Base-by-base conservation (phyloP, 2,797 vertebrate genomes). In the Phataginus tricuspis region DNA sequence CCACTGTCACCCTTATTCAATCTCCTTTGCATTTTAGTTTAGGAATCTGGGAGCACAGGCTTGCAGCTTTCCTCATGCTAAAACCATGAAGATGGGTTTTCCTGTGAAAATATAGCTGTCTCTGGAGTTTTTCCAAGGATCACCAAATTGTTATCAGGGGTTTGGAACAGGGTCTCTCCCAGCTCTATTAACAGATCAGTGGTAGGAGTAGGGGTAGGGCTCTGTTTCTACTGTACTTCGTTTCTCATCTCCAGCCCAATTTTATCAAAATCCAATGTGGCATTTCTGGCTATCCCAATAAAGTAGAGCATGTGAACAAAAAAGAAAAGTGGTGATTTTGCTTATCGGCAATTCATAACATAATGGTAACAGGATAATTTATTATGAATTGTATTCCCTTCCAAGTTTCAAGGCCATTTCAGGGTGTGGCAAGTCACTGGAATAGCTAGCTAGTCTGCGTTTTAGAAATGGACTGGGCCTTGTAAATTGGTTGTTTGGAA, bases 141-240 rank as follows among this genome's bases (percentile, higher is more conserved):
- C 19, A 27, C 18, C n/a, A 66, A 55, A 25, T 61, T 85, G 19
- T 53, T 0, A 27, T 25, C 12, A 59, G 19, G 45, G 14, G 5
- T 1, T 25, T 49, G 4, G 14, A 72, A 79, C 2, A 39, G 12
- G 16, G 7, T 87, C 71, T 86, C 11, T 59, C 7, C 23, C n/a
- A 84, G 51, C 11, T 78, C 82, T 77, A 10, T 49, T 84, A 49
- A 86, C 8, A 77, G 37, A 39, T 90, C 51, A n/a, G 14, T 64
- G 29, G 42, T 53, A 55, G 25, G 12, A 7, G 10, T 77, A 45
- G 0, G 16, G 2, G 6, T n/a, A 71, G 49, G 42, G 2, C 31
- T 11, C 2, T 88, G 4, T 88, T 88, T 91, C 86, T 92, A 94
- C 29, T 72, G 5, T 85, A 63, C 23, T 61, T 93, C 91, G 59